Evolutionary conservation across 2,113 vertebrate genomes (phyloP).

Genomic region (Zosterops lateralis): DNA sequence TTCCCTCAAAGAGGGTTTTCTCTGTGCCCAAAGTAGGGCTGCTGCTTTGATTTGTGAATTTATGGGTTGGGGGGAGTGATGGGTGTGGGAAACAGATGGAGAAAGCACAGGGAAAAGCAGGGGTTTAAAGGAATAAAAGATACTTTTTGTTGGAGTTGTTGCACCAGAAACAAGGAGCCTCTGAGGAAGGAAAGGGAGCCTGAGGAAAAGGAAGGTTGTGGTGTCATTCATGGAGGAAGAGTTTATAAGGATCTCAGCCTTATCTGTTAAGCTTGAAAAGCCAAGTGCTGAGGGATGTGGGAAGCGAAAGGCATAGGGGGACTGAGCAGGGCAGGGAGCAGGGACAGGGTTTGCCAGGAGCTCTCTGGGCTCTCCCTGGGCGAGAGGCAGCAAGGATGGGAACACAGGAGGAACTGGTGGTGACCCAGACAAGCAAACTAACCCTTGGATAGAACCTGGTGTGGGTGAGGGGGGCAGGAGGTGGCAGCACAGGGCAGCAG

Average conservation of each 20-base stretch:
- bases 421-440: background rate
- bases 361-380: rapidly evolving
- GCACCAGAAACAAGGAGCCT: background rate
- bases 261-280: background rate
- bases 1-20: background rate
- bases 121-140: background rate
- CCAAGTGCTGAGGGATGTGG: background rate
- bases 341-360: background rate
- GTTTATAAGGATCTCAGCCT: background rate
- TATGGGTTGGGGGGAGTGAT: background rate
- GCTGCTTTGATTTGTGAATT: background rate
- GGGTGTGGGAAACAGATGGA: background rate
- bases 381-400: background rate
- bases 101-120: background rate
- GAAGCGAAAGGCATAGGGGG: background rate
- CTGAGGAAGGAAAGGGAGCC: background rate
- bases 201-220: background rate
- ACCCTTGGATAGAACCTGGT: background rate
- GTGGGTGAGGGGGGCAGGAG: background rate
- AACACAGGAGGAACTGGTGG: background rate
- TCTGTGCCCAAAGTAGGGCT: background rate
- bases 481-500: background rate
- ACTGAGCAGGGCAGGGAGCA: background rate
- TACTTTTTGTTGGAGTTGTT: background rate
- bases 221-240: background rate